Evolutionary conservation across 2,113 vertebrate species (phyloP), one percentile per base, ranked within the genome.

Genomic region (Synodontis membranacea): DNA sequence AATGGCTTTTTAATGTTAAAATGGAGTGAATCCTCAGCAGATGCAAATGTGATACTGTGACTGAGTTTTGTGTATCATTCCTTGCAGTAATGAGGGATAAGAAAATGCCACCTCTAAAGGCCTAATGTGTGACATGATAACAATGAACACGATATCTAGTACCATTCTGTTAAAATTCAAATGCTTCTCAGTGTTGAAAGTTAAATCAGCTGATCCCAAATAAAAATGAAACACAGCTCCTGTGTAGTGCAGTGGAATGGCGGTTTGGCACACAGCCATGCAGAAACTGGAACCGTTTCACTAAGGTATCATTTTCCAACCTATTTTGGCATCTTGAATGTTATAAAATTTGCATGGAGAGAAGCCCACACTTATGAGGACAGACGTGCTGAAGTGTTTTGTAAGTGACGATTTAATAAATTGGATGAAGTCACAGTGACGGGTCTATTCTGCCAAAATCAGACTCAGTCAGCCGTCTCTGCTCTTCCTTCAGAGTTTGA

Each of bases 401-500:
- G 7, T 62, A 58, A 82, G 80, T 82, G 80, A 64, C 31, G 58
- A 82, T 82, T 64, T 64, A 82, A 82, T 82, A 46, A 48, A 82
- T 82, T 82, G 80, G 58, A 82, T 82, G 80, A 82, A 82, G 80
- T 82, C 58, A 82, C 58, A 31, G 58, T 64, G 39, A 19, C n/a
- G 8, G 54, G 54, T 62, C n/a, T 81, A 44, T 81, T 64, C 42
- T 64, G 80, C 80, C 80, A 82, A 82, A 82, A 31, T 82, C 80
- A 31, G 56, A 48, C 39, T 81, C 80, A 62, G 56, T 64, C 80
- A 42, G 31, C 78, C 46, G 19, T 62, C 39, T 60, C 37, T n/a
- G 39, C 56, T 58, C 12, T 28, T 82, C 56, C 56, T 46, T 44
- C 25, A 60, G 56, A 62, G 4, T 44, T 62, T 81, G 37, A 81